phyloP scores from a whole-genome alignment of 2,888 invertebrate genomes.

The Clanis bilineata region DNA sequence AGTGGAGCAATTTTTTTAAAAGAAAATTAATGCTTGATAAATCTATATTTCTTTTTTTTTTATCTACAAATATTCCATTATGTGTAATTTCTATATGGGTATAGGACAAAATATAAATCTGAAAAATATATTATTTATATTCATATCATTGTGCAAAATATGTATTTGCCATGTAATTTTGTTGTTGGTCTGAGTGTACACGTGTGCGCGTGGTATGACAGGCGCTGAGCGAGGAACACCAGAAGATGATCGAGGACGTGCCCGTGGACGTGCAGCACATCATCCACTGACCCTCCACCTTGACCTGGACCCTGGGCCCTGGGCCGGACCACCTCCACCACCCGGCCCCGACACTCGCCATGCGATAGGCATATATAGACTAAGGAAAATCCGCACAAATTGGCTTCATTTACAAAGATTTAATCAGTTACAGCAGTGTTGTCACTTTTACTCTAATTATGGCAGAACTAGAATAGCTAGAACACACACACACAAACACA shows the following conservation, averaged over 20 bases:
- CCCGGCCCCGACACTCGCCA: neutral
- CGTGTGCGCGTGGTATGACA: conserved; percentile 60
- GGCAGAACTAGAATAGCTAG: neutral
- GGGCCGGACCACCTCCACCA: neutral
- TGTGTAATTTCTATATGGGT: too few relatives aligned
- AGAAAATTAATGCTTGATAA: too few relatives aligned
- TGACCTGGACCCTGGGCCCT: neutral
- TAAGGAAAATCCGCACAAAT: conserved; percentile 7
- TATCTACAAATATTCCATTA: too few relatives aligned
- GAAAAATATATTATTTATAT: neutral
- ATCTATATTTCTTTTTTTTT: too few relatives aligned
- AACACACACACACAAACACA: too few relatives aligned
- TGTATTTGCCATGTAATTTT: conserved; percentile 12
- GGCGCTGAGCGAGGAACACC: conserved; percentile 93
- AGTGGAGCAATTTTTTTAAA: too few relatives aligned
- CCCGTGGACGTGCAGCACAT: conserved; percentile 62
- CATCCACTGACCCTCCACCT: conserved; percentile 54
- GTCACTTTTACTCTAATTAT: neutral
- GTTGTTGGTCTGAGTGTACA: conserved; percentile 37
- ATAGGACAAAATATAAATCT: too few relatives aligned
- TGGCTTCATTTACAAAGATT: neutral
- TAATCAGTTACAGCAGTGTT: neutral
- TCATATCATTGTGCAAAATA: neutral
- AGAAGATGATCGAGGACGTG: conserved; percentile 86
- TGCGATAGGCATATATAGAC: neutral